These are phyloP conservation scores for Dryobates pubescens DNA, from an alignment of 2,797 vertebrate species.

Conservation along the genomic window DNA sequence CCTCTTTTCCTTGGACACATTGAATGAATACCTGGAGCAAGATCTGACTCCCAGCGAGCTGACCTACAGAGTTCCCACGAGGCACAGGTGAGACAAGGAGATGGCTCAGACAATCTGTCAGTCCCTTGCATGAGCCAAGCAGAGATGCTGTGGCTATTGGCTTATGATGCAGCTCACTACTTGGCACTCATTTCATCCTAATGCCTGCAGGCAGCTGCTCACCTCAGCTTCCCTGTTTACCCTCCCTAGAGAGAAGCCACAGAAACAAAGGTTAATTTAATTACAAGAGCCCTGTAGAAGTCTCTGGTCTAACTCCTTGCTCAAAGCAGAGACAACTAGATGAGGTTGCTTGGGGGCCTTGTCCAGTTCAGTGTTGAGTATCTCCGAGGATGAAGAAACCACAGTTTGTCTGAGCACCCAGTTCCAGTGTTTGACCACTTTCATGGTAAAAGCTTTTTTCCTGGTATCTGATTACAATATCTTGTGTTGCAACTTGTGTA, in stretches of 20 bases:
- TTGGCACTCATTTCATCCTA: neutral
- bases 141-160: neutral
- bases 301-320: neutral
- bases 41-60: constrained; percentile 81
- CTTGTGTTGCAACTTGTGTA: neutral
- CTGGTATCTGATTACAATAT: neutral
- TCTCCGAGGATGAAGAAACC: neutral
- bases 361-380: neutral
- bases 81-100: constrained; percentile 82
- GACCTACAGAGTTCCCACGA: constrained; percentile 80
- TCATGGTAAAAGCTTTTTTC: neutral
- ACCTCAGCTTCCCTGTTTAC: neutral
- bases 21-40: constrained; percentile 84
- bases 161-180: neutral
- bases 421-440: neutral
- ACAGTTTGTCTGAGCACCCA: neutral
- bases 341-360: neutral
- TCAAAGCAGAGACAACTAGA: neutral
- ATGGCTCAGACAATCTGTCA: neutral
- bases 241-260: neutral
- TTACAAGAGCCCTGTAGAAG: neutral
- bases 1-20: constrained; percentile 86
- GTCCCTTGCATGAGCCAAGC: neutral
- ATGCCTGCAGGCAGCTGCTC: neutral
- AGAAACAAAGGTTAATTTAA: neutral